Percentiles rank a stretch among this genome's conserved stretches.
Conservation (phyloP, 2,797 vertebrate genomes). For the Sphaeramia orbicularis region DNA sequence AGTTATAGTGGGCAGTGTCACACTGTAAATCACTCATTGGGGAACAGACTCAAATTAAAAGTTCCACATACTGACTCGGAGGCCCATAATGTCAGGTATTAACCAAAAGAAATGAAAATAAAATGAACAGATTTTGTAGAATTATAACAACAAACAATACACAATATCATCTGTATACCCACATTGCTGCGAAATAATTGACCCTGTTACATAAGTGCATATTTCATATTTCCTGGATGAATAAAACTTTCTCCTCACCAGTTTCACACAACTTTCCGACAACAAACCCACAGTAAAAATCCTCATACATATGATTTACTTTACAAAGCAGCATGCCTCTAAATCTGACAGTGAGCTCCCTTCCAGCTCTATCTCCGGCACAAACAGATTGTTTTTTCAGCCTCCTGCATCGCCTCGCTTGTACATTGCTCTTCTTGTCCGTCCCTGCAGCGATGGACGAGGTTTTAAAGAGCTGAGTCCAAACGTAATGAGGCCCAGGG, state of each 20-base stretch:
- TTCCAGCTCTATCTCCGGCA: constrained; percentile 34
- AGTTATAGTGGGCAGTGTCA: too few relatives aligned
- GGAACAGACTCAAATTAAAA: too few relatives aligned
- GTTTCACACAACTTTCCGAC: constrained; percentile 12
- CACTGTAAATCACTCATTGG: too few relatives aligned
- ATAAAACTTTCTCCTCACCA: background rate
- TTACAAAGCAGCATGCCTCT: constrained; percentile 19
- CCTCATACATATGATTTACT: constrained; percentile 13
- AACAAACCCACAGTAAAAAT: constrained; percentile 4
- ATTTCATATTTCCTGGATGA: constrained; percentile 23
- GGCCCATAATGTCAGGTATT: too few relatives aligned
- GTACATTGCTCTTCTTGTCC: constrained; percentile 16
- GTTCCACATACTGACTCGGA: too few relatives aligned
- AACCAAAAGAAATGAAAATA: too few relatives aligned
- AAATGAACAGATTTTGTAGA: too few relatives aligned
- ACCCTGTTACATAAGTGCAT: too few relatives aligned
- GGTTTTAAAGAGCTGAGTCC: constrained; percentile 39
- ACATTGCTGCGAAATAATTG: too few relatives aligned
- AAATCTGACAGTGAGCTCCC: constrained; percentile 21
- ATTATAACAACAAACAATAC: too few relatives aligned
- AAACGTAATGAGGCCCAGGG: constrained; percentile 64
- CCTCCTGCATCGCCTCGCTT: constrained; percentile 21
- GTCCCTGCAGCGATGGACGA: constrained; percentile 38
- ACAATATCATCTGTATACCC: too few relatives aligned
- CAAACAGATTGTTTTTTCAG: constrained; percentile 53